Evolutionary conservation across 2,888 invertebrate genomes (phyloP).

Genomic region (Hesperia comma): DNA sequence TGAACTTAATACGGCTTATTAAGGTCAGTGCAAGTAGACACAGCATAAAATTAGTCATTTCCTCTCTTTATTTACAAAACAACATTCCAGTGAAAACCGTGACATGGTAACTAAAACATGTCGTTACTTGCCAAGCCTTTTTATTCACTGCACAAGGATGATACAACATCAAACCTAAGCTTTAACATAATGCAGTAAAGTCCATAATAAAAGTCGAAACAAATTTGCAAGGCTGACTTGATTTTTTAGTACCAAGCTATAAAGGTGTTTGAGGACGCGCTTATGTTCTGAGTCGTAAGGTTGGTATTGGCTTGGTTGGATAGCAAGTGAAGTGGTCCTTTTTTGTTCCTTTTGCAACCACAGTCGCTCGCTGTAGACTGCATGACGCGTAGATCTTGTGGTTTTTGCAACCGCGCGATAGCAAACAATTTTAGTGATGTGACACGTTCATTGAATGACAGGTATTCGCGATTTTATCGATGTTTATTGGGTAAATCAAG

Average conservation of each 20-base stretch:
- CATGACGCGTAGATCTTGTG: conserved; percentile 74
- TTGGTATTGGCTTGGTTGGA: conserved; percentile 45
- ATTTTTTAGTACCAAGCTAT: conserved; percentile 38
- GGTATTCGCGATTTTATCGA: conserved; percentile 33
- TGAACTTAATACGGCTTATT: conserved; percentile 2
- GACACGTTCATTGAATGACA: conserved; percentile 22
- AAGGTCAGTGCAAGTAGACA: conserved; percentile 17
- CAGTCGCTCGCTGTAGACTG: conserved; percentile 65
- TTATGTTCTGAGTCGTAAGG: conserved; percentile 44
- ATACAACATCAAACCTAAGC: conserved; percentile 19
- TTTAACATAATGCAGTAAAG: conserved; percentile 27
- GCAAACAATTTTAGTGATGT: conserved; percentile 66
- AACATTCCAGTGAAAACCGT: conserved; percentile 45
- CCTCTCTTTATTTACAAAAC: conserved; percentile 46
- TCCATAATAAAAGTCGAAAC: conserved; percentile 20
- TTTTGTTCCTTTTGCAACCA: conserved; percentile 64
- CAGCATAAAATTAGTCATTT: conserved; percentile 17
- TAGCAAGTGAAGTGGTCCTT: conserved; percentile 45
- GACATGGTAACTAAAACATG: conserved; percentile 47
- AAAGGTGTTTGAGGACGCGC: background rate
- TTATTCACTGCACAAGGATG: conserved; percentile 27
- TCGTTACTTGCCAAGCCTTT: conserved; percentile 40
- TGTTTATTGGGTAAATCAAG: conserved; percentile 1
- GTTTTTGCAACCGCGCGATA: conserved; percentile 70
- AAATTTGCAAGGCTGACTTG: conserved; percentile 35